A percentile compares a stretch with the other conserved stretches of the same genome.
These are phyloP conservation scores for Trichonephila clavata DNA, from an alignment of 1,140 invertebrate species.

Conservation along the genomic window DNA sequence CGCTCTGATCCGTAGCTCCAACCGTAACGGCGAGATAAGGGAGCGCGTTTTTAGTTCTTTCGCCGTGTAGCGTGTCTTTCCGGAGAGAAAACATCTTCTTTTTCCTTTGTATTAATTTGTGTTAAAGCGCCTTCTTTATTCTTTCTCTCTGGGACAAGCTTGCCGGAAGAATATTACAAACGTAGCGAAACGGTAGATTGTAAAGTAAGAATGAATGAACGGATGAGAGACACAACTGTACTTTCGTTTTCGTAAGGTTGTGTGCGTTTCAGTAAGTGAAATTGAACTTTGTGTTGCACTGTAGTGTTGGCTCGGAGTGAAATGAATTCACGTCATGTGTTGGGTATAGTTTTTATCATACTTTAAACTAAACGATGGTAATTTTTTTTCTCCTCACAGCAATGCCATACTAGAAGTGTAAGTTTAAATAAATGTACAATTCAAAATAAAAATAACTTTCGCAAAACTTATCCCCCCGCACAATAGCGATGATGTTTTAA, in stretches of 20 bases:
- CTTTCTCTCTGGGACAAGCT: not conserved
- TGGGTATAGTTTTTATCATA: too few relatives aligned
- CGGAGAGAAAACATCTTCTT: not conserved
- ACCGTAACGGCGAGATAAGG: not conserved
- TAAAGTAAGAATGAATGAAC: not conserved
- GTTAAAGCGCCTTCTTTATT: not conserved
- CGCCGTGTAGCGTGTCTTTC: not conserved
- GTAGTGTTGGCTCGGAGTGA: too few relatives aligned
- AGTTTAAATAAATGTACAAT: too few relatives aligned
- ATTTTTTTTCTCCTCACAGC: too few relatives aligned
- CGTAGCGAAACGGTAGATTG: constrained; percentile 10
- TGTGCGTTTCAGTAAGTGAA: not conserved
- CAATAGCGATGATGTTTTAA: too few relatives aligned
- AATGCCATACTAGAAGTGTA: too few relatives aligned
- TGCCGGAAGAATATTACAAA: not conserved
- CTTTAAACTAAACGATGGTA: too few relatives aligned
- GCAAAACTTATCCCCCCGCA: too few relatives aligned
- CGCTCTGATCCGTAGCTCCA: constrained; percentile 14
- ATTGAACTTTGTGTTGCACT: not conserved
- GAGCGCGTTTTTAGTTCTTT: not conserved
- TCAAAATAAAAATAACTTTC: too few relatives aligned
- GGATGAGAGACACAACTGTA: not conserved
- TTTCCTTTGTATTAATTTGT: not conserved
- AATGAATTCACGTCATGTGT: too few relatives aligned
- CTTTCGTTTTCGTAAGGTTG: constrained; percentile 6